phyloP scores from a whole-genome alignment of 2,888 invertebrate genomes.

The Orthonevra nobilis region DNA sequence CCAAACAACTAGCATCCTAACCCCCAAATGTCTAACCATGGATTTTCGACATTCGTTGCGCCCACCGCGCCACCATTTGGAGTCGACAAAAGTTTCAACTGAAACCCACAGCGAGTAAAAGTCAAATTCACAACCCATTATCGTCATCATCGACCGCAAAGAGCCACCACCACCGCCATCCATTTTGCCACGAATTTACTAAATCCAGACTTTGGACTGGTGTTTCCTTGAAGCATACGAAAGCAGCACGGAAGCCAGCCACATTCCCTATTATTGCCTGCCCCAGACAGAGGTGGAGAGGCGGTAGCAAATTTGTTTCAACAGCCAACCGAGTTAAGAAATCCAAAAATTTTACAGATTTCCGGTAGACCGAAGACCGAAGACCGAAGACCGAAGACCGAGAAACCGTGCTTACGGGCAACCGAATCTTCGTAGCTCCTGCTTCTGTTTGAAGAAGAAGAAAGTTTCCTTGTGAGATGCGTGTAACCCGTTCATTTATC shows the following conservation, averaged over 20 bases:
- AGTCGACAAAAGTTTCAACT: slow-evolving; percentile 50
- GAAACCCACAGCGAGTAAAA: slow-evolving; percentile 30
- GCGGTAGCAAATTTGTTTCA: slow-evolving; percentile 61
- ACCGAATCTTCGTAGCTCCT: slow-evolving; percentile 18
- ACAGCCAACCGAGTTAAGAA: slow-evolving; percentile 64
- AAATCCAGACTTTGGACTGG: background rate
- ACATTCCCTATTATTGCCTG: slow-evolving; percentile 35
- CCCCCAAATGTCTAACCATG: slow-evolving; percentile 46
- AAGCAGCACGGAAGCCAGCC: slow-evolving; percentile 61
- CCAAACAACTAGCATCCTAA: slow-evolving; percentile 63
- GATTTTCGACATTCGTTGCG: slow-evolving; percentile 46
- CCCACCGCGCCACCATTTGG: background rate
- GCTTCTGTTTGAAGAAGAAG: slow-evolving; percentile 14
- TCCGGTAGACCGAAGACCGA: slow-evolving; percentile 68
- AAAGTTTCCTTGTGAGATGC: slow-evolving; percentile 59
- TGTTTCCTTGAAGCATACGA: slow-evolving; percentile 48
- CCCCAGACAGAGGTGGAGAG: too few relatives aligned
- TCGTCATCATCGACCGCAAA: slow-evolving; percentile 70
- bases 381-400: too few relatives aligned
- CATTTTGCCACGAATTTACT: slow-evolving; percentile 56
- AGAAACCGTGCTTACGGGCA: slow-evolving; percentile 60
- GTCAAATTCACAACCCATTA: slow-evolving; percentile 69
- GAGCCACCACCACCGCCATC: slow-evolving; percentile 40
- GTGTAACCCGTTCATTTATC: slow-evolving; percentile 65
- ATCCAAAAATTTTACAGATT: slow-evolving; percentile 67